Percentiles rank a stretch among this genome's conserved stretches.
Evolutionary conservation across 30 jellyfish, hydroid and myxozoan species (phyloP).

Genomic region (Cassiopea andromeda): DNA sequence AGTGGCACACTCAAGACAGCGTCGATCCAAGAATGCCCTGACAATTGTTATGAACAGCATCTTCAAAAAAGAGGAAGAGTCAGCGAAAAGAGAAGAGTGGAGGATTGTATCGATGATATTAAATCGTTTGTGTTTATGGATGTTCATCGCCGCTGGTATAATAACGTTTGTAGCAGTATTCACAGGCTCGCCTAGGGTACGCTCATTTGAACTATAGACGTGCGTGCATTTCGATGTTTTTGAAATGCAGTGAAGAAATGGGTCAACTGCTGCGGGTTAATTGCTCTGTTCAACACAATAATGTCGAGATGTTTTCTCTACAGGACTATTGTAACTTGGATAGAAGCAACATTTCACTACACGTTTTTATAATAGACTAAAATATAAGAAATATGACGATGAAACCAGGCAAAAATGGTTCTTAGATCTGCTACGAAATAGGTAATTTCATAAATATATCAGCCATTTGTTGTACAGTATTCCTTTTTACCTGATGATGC

Average conservation of each 20-base stretch:
- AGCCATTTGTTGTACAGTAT: too few species aligned
- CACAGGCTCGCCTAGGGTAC: conserved; percentile 71
- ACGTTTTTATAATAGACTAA: too few species aligned
- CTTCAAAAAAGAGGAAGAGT: conserved; percentile 68
- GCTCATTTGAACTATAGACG: conserved; percentile 44
- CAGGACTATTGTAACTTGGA: too few species aligned
- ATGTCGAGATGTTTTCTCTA: too few species aligned
- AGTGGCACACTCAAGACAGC: conserved; percentile 71
- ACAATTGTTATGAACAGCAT: conserved; percentile 68
- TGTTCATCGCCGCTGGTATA: conserved; percentile 48
- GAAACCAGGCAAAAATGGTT: too few species aligned
- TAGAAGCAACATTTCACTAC: too few species aligned
- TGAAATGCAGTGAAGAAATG: neutral
- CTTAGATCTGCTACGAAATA: too few species aligned
- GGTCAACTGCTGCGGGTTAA: neutral
- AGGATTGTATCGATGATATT: conserved; percentile 71
- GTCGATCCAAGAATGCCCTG: conserved; percentile 40
- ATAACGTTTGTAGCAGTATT: conserved; percentile 67
- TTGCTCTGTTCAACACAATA: too few species aligned
- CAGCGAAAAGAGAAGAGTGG: conserved; percentile 82
- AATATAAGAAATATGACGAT: too few species aligned
- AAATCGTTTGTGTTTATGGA: conserved; percentile 74
- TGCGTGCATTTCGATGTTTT: neutral
- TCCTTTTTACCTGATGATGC: too few species aligned
- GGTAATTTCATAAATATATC: too few species aligned